Conservation (phyloP, 1,140 invertebrate species). For the Neotoxoptera formosana region DNA sequence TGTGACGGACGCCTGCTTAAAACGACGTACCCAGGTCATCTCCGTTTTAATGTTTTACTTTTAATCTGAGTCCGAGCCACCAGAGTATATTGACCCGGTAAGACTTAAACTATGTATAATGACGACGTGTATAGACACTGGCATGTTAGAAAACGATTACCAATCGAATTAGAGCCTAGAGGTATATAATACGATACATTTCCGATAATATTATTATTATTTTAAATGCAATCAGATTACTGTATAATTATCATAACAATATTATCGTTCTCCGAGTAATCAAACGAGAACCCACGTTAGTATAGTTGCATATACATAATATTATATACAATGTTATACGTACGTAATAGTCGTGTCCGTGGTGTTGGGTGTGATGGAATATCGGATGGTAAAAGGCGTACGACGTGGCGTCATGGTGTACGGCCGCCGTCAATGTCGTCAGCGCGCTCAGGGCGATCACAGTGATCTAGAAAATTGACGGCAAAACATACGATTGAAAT, state of each 20-base stretch:
- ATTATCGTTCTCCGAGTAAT: not conserved
- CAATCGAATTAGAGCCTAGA: not conserved
- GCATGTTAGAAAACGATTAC: not conserved
- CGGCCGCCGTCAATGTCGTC: not conserved
- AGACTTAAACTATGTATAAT: not conserved
- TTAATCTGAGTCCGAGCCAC: not conserved
- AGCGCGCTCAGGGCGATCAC: not conserved
- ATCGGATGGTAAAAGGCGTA: slow-evolving; percentile 43
- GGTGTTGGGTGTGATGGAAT: slow-evolving; percentile 43
- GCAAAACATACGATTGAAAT: not conserved
- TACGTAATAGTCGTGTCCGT: slow-evolving; percentile 52
- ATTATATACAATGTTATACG: not conserved
- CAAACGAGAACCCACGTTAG: not conserved
- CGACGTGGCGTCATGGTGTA: not conserved
- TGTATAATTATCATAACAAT: not conserved
- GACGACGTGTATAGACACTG: not conserved
- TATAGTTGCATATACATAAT: not conserved
- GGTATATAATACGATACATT: not conserved
- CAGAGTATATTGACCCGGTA: not conserved
- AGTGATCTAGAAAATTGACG: not conserved
- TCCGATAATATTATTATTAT: not conserved
- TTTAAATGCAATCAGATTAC: not conserved
- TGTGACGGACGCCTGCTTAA: not conserved
- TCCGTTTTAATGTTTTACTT: not conserved
- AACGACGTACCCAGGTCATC: not conserved